phyloP scores from a whole-genome alignment of 2,113 vertebrate species.

The Narcine bancroftii region DNA sequence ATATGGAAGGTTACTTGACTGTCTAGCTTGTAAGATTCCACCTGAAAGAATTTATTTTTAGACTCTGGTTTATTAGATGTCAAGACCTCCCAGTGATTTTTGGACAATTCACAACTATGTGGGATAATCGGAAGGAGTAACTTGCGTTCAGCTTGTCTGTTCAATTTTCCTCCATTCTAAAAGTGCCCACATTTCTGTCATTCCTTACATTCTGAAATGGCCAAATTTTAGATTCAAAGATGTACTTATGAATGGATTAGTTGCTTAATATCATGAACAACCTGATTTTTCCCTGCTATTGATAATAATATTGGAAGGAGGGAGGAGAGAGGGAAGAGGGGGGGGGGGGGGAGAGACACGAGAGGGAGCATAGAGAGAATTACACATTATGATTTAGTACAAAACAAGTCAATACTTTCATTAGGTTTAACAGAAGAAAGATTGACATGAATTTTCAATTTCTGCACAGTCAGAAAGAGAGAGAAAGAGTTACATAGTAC shows the following conservation, averaged over 20 bases:
- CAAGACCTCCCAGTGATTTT: background rate
- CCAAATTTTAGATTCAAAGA: background rate
- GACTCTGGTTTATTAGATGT: background rate
- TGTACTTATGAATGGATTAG: background rate
- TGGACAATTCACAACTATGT: background rate
- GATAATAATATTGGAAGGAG: background rate
- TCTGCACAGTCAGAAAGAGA: background rate
- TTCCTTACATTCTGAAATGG: background rate
- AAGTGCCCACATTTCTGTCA: background rate
- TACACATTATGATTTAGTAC: background rate
- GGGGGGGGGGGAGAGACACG: background rate
- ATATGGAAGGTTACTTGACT: background rate
- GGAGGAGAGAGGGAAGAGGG: background rate
- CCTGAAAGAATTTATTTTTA: constrained; percentile 6
- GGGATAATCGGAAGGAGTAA: background rate
- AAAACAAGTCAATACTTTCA: background rate
- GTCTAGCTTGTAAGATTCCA: background rate
- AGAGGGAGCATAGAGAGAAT: background rate
- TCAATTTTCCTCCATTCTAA: background rate
- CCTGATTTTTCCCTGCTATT: background rate
- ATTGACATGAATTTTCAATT: background rate
- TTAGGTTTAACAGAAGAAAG: background rate
- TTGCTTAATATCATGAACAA: background rate
- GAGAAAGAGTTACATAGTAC: background rate
- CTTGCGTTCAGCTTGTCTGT: background rate